phyloP scores from a whole-genome alignment of 2,797 vertebrate species.

The Sebastes iracundus region DNA sequence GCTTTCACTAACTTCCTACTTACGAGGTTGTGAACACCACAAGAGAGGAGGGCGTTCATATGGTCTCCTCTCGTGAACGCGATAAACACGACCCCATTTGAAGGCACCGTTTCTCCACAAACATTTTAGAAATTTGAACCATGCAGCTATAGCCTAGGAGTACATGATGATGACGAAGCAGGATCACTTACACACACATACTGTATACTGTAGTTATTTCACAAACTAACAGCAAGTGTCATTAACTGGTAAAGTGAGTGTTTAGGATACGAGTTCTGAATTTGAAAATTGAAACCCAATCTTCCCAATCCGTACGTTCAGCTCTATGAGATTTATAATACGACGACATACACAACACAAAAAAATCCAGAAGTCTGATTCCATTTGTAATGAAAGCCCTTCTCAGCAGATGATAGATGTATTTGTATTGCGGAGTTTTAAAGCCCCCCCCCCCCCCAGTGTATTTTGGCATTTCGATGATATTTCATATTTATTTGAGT shows the following conservation, averaged over 20 bases:
- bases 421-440: neutral
- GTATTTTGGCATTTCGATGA: too few relatives aligned
- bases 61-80: too few relatives aligned
- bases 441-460: too few relatives aligned
- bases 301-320: neutral
- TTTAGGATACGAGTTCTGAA: neutral
- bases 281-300: neutral
- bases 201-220: neutral
- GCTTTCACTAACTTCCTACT: too few relatives aligned
- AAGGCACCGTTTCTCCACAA: too few relatives aligned
- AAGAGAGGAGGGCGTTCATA: too few relatives aligned
- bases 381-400: neutral
- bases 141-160: neutral
- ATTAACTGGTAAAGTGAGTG: neutral
- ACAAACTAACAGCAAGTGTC: neutral
- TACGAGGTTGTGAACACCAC: too few relatives aligned
- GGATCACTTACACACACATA: neutral
- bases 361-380: neutral
- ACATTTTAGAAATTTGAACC: too few relatives aligned
- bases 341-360: neutral
- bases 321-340: neutral
- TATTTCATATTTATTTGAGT: too few relatives aligned
- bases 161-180: neutral
- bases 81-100: too few relatives aligned
- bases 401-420: neutral